phyloP scores from a whole-genome alignment of 2,888 invertebrate species.

The Melipona beecheii region DNA sequence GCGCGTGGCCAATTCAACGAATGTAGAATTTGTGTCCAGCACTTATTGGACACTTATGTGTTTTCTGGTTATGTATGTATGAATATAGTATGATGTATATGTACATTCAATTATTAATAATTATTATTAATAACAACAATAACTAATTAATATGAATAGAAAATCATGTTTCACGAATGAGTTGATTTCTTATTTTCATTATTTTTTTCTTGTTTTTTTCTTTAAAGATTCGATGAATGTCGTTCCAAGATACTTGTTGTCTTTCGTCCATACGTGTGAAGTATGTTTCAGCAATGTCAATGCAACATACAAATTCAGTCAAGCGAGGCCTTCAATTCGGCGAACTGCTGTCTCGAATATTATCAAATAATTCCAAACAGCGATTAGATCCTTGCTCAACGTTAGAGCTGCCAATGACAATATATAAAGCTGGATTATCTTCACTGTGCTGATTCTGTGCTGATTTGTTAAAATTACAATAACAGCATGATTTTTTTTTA shows the following conservation, averaged over 20 bases:
- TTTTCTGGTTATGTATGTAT: constrained; percentile 68
- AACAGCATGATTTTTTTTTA: constrained; percentile 60
- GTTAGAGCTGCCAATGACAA: constrained; percentile 61
- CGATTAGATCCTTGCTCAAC: constrained; percentile 57
- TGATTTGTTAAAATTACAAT: constrained; percentile 61
- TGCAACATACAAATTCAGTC: constrained; percentile 62
- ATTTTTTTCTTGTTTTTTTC: constrained; percentile 22
- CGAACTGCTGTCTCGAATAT: constrained; percentile 54
- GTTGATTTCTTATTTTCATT: constrained; percentile 69
- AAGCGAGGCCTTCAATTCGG: constrained; percentile 66
- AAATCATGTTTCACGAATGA: constrained; percentile 83
- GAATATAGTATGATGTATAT: constrained; percentile 81
- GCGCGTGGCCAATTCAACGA: constrained; percentile 66
- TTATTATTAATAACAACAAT: constrained; percentile 84
- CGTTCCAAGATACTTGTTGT: constrained; percentile 69
- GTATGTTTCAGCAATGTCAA: constrained; percentile 58
- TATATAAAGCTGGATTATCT: constrained; percentile 61
- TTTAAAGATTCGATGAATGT: constrained; percentile 75
- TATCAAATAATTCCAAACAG: constrained; percentile 50
- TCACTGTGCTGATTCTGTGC: constrained; percentile 58
- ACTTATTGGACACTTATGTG: constrained; percentile 58
- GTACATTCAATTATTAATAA: constrained; percentile 84
- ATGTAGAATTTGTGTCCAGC: constrained; percentile 62
- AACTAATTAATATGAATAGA: constrained; percentile 83
- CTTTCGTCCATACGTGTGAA: constrained; percentile 61